These are phyloP conservation scores for Lacanobia wlatinum DNA, from an alignment of 2,888 invertebrate species.

Conservation along the genomic window DNA sequence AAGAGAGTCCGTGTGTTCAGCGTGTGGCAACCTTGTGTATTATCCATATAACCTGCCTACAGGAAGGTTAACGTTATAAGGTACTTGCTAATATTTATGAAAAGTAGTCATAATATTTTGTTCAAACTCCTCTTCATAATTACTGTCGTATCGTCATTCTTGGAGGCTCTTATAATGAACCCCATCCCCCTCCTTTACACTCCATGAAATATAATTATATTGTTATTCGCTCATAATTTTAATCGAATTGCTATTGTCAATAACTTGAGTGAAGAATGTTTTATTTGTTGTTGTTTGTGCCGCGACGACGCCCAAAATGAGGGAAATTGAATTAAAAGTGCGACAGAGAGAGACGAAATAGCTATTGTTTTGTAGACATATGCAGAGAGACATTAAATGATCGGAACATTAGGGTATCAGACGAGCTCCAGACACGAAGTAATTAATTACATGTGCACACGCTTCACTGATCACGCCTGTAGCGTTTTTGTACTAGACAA, in stretches of 20 bases:
- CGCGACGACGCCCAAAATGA: not conserved
- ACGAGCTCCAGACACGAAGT: not conserved
- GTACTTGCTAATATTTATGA: not conserved
- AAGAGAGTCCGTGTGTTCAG: not conserved
- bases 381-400: conserved; percentile 6
- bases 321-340: conserved; percentile 5
- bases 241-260: conserved; percentile 31
- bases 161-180: not conserved
- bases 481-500: conserved; percentile 2
- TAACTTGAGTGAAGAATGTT: conserved; percentile 42
- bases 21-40: not conserved
- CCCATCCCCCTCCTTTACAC: not conserved
- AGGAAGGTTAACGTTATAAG: not conserved
- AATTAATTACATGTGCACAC: conserved; percentile 33
- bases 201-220: conserved; percentile 28
- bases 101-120: not conserved
- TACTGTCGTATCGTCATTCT: conserved; percentile 6
- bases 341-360: not conserved
- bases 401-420: not conserved
- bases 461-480: conserved; percentile 22
- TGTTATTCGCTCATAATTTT: conserved; percentile 21
- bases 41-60: not conserved
- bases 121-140: not conserved
- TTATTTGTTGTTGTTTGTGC: conserved; percentile 46
- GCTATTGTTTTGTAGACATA: not conserved